Evolutionary conservation across 1,140 invertebrate species (phyloP).

Genomic region (Vanessa atalanta): DNA sequence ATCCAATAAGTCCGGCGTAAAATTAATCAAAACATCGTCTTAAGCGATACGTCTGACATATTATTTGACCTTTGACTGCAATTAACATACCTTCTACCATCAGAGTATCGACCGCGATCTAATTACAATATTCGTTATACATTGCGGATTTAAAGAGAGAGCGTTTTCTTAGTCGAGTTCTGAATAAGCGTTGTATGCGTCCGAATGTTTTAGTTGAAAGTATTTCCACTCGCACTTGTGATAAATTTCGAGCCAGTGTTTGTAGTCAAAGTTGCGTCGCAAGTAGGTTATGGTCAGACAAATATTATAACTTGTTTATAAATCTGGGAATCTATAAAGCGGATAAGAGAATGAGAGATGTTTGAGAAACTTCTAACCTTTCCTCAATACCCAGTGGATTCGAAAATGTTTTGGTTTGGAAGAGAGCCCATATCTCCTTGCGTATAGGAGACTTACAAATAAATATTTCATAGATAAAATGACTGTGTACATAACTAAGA

Average conservation of each 20-base stretch:
- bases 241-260: conserved; percentile 2
- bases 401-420: too few species aligned
- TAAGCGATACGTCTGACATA: conserved; percentile 11
- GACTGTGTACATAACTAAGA: too few species aligned
- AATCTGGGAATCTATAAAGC: not conserved
- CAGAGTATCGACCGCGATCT: not conserved
- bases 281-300: conserved; percentile 19
- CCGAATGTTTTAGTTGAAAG: not conserved
- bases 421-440: too few species aligned
- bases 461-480: too few species aligned
- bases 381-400: too few species aligned
- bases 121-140: not conserved
- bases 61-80: conserved; percentile 22
- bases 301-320: conserved; percentile 1
- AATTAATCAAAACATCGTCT: conserved; percentile 7
- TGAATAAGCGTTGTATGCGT: not conserved
- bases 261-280: conserved; percentile 2
- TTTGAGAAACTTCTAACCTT: not conserved
- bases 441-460: too few species aligned
- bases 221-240: not conserved
- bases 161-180: not conserved
- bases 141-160: not conserved
- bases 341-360: not conserved
- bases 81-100: conserved; percentile 8
- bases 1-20: not conserved